phyloP scores from a whole-genome alignment of 2,888 invertebrate species.

The Dione vanillae region DNA sequence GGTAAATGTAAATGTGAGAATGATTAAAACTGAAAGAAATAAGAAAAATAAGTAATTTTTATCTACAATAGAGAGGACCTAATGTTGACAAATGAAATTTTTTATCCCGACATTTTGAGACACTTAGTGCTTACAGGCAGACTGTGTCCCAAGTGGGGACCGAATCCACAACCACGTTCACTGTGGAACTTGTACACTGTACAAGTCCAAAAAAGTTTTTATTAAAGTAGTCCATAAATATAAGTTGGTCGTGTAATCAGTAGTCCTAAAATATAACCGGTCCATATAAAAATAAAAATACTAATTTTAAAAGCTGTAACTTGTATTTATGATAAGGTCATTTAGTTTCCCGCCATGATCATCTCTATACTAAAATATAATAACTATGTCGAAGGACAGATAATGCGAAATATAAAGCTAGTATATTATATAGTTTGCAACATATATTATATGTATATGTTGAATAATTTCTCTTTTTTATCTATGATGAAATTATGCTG shows the following conservation, averaged over 20 bases:
- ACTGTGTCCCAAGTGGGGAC: too few relatives aligned
- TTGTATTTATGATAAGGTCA: neutral
- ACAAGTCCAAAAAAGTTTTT: neutral
- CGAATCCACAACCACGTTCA: too few relatives aligned
- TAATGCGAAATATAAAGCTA: neutral
- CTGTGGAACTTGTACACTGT: too few relatives aligned
- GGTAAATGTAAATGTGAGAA: too few relatives aligned
- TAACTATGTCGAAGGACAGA: neutral
- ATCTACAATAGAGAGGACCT: too few relatives aligned
- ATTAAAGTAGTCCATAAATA: neutral
- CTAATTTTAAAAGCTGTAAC: neutral
- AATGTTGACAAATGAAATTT: too few relatives aligned
- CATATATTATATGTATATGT: neutral
- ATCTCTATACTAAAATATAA: neutral
- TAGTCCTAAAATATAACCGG: conserved; percentile 11
- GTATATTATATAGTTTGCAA: neutral
- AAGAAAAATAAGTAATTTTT: neutral
- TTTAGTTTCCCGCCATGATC: conserved; percentile 7
- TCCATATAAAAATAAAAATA: conserved; percentile 14
- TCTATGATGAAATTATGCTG: neutral
- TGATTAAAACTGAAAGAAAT: neutral
- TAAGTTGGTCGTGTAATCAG: neutral
- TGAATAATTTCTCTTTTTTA: neutral
- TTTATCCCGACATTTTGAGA: too few relatives aligned
- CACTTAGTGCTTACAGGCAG: too few relatives aligned